Evolutionary conservation across 2,888 invertebrate genomes (phyloP).

Genomic region (Cheilosia urbana): DNA sequence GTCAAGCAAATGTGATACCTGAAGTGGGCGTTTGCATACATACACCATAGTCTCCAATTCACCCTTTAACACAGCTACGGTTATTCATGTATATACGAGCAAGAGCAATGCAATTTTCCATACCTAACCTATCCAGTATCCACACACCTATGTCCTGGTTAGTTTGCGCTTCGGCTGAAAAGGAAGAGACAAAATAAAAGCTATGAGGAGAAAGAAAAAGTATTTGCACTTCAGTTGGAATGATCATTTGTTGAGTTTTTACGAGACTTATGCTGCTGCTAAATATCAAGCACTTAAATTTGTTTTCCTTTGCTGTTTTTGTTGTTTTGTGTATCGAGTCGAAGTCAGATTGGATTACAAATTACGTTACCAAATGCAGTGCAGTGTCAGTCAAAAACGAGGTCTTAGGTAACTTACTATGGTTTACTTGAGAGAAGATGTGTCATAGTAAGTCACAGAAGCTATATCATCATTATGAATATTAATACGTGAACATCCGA

Average conservation of each 20-base stretch:
- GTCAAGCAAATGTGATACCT: slow-evolving; percentile 58
- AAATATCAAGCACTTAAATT: slow-evolving; percentile 38
- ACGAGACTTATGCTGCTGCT: slow-evolving; percentile 13
- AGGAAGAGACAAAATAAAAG: slow-evolving; percentile 10
- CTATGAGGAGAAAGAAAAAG: slow-evolving; percentile 39
- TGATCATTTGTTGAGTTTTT: slow-evolving; percentile 48
- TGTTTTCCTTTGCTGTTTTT: slow-evolving; percentile 21
- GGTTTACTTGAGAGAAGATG: too few relatives aligned
- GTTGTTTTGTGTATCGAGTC: too few relatives aligned
- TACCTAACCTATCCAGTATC: too few relatives aligned
- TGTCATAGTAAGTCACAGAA: too few relatives aligned
- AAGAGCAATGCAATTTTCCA: neutral
- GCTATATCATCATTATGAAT: too few relatives aligned
- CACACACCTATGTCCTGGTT: neutral
- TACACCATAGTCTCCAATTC: slow-evolving; percentile 2
- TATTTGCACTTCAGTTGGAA: slow-evolving; percentile 53
- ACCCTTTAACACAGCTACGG: neutral
- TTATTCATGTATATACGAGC: neutral
- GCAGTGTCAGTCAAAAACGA: too few relatives aligned
- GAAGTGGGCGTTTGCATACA: slow-evolving; percentile 48
- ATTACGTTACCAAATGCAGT: too few relatives aligned
- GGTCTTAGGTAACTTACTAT: too few relatives aligned
- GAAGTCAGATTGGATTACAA: too few relatives aligned
- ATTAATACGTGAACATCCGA: too few relatives aligned
- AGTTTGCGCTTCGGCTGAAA: neutral